Percentiles rank a stretch among this genome's conserved stretches.
These are phyloP conservation scores for Artibeus jamaicensis DNA, from an alignment of 2,797 vertebrate genomes.

Conservation along the genomic window DNA sequence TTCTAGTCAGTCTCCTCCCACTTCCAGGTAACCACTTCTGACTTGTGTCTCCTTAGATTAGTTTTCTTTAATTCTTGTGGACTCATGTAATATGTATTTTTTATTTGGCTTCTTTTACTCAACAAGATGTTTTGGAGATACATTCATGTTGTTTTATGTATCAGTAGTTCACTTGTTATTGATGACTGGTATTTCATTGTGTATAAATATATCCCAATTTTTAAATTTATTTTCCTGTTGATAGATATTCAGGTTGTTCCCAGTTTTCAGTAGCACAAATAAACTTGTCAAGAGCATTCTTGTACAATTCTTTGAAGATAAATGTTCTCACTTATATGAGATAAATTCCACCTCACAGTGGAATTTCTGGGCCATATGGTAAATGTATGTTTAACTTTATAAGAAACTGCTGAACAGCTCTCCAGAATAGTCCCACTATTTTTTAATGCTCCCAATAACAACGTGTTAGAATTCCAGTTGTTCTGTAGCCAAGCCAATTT, in stretches of 20 bases:
- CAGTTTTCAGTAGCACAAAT: not conserved
- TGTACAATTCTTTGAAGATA: not conserved
- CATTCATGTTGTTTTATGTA: not conserved
- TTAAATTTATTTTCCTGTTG: not conserved
- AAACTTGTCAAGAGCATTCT: not conserved
- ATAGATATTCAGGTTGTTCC: not conserved
- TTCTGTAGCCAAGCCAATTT: not conserved
- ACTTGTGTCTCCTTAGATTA: not conserved
- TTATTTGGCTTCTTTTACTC: not conserved
- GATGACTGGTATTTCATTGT: not conserved
- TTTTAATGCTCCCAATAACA: not conserved
- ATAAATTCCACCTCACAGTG: not conserved
- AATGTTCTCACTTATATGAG: not conserved
- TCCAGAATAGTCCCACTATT: not conserved
- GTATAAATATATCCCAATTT: not conserved
- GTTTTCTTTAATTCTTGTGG: not conserved
- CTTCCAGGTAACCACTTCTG: not conserved
- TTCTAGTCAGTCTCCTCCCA: not conserved
- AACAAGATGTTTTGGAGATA: not conserved
- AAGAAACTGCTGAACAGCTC: not conserved
- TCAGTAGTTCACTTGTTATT: not conserved
- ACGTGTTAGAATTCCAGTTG: not conserved
- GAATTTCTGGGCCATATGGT: not conserved
- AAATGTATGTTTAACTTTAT: not conserved
- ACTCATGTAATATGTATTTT: not conserved